Evolutionary conservation across 1,140 invertebrate genomes (phyloP), one percentile per base, ranked within the genome.

Genomic region (Liolophura sinensis): DNA sequence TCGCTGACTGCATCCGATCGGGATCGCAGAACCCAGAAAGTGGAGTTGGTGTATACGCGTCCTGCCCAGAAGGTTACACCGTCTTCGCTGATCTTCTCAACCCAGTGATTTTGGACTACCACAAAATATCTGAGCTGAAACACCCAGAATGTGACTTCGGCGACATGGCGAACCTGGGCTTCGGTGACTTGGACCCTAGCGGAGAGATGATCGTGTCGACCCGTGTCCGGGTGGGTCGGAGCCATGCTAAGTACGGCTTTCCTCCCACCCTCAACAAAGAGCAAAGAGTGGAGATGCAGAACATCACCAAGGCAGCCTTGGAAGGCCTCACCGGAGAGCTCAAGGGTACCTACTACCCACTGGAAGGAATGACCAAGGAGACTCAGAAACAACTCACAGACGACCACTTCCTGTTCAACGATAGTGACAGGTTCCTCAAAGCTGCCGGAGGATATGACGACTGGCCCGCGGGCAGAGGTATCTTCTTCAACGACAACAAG

Each of bases 401-500:
- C 9, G 79, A 81, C 62, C 81, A 82, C 59, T 80, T 82, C 68
- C 71, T 82, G 50, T 82, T 82, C 71, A 80, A 82, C 47, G 73
- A 82, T 62, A 71, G 74, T 65, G 79, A 83, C 67, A 77, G 74
- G 78, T 81, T 78, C n/a, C 67, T 78, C 31, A 67, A 70, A 56
- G 75, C 77, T 46, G 74, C 80, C 46, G 76, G 80, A 18, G 78
- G 74, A 12, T 96, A 95, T 89, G 91, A 95, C 67, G 97, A 90
- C 89, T 98, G 96, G 96, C 96, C 96, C 56, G 89, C 89, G 65
- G 96, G 95, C 52, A 92, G 96, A 86, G 96, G 96, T 79, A 98
- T 98, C 86, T 98, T 90, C 90, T 94, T 70, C 70, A 98, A 97
- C 81, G 93, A 96, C 76, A 90, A 90, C 85, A 97, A 97, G 87